These are phyloP conservation scores for Nowickia ferox DNA, from an alignment of 2,888 invertebrate genomes.

Conservation along the genomic window DNA sequence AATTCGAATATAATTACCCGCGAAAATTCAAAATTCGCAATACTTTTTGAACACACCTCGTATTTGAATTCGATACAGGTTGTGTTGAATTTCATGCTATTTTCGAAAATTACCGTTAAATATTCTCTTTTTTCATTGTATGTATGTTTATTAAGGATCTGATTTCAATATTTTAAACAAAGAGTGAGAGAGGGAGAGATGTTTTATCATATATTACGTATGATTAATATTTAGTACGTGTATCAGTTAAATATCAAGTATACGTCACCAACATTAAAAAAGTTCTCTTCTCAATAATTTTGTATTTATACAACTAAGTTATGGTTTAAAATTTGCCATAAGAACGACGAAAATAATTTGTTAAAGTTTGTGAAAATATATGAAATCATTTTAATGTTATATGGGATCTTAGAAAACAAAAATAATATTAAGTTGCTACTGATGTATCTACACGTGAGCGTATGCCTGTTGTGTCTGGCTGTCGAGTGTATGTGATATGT, in stretches of 20 bases:
- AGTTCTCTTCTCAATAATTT: not conserved
- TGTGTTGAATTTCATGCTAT: too few species aligned
- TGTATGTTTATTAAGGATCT: too few species aligned
- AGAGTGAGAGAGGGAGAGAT: too few species aligned
- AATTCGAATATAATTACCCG: too few species aligned
- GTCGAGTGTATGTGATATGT: not conserved
- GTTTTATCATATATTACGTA: too few species aligned
- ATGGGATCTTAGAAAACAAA: constrained; percentile 11
- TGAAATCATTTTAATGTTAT: constrained; percentile 40
- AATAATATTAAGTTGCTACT: not conserved
- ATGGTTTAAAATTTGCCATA: constrained; percentile 3
- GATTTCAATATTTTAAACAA: too few species aligned
- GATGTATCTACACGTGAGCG: not conserved
- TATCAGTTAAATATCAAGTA: not conserved
- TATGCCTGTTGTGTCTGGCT: not conserved
- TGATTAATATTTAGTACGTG: not conserved
- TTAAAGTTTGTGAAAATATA: constrained; percentile 36
- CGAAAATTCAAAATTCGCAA: too few species aligned
- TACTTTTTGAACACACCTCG: too few species aligned
- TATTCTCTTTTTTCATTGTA: too few species aligned
- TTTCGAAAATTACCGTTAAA: too few species aligned
- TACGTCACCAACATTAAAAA: not conserved
- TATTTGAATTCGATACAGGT: too few species aligned
- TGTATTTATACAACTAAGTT: not conserved
- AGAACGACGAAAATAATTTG: constrained; percentile 51